Evolutionary conservation across 2,888 invertebrate species (phyloP).

Genomic region (Gisinianus flammeolus): DNA sequence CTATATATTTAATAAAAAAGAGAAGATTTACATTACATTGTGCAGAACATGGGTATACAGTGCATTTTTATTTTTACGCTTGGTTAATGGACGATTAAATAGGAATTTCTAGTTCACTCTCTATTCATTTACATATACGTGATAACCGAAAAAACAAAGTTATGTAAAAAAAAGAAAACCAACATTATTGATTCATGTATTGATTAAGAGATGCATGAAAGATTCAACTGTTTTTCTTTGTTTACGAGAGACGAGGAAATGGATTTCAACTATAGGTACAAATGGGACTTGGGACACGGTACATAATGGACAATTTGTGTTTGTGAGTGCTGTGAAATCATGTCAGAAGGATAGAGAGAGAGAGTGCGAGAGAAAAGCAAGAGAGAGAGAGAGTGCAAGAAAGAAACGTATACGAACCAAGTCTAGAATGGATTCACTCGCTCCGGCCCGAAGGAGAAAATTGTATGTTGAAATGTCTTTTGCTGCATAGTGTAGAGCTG

Average conservation of each 20-base stretch:
- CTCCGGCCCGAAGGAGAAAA: conserved; percentile 78
- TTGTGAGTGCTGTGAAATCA: not conserved
- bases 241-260: not conserved
- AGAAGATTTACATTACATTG: not conserved
- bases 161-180: not conserved
- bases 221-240: not conserved
- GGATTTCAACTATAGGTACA: not conserved
- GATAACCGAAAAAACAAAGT: not conserved
- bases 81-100: too few species aligned
- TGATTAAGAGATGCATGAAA: conserved; percentile 13
- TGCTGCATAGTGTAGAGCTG: conserved; percentile 87
- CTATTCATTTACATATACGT: not conserved
- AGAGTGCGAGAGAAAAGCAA: not conserved
- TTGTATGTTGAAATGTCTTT: conserved; percentile 77
- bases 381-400: not conserved
- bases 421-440: conserved; percentile 82
- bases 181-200: conserved; percentile 30
- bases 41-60: not conserved
- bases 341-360: not conserved
- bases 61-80: not conserved
- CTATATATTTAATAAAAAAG: conserved; percentile 63
- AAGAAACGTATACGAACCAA: conserved; percentile 70
- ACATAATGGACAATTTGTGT: not conserved
- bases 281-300: too few species aligned
- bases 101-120: too few species aligned